Base-by-base conservation (phyloP, 1,140 invertebrate species). In the Eciton burchellii region DNA sequence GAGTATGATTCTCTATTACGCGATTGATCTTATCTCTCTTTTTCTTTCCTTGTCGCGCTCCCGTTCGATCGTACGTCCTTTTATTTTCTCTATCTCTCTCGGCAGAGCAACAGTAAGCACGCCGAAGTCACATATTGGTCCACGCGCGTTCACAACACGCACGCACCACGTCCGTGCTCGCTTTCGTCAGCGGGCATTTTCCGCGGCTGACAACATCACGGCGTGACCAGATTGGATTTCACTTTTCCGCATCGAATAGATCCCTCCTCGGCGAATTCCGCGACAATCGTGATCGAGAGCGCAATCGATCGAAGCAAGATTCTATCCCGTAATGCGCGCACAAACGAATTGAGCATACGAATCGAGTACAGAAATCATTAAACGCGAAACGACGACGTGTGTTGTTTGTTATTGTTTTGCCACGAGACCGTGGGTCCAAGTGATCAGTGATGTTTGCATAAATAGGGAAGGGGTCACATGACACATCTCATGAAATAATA, bases 391-490 rank as follows among this genome's bases (percentile, higher is more conserved):
- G 49, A 49, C 29, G 73, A 63, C 43, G 59, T 35, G 47, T 81
- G 29, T 41, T 11, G 35, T 88, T 90, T 91, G 88, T 91, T 90
- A 91, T 92, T 92, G 90, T 90, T 90, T 90, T 89, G 88, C 84
- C 84, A 85, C 84, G 89, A 90, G 89, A 91, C 89, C 76, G 66
- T 76, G 85, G 84, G 86, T 21, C 88, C 84, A 88, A 89, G 88
- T 89, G 59, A 91, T 88, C 85, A 84, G 72, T 84, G 77, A 83
- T 84, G 85, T 89, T 87, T 89, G 82, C 85, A 89, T 89, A 83
- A 89, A 91, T 84, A 87, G 72, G 68, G 82, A 86, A 90, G 88
- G 88, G 89, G 88, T 92, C 91, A 92, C 91, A 90, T 91, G 91
- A 91, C 85, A 87, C 74, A 16, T 57, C 59, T 76, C 74, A 49